A percentile compares a stretch with the other conserved stretches of the same genome.
Conservation (phyloP, 2,113 vertebrate species). For the Leptobrachium ailaonicum region DNA sequence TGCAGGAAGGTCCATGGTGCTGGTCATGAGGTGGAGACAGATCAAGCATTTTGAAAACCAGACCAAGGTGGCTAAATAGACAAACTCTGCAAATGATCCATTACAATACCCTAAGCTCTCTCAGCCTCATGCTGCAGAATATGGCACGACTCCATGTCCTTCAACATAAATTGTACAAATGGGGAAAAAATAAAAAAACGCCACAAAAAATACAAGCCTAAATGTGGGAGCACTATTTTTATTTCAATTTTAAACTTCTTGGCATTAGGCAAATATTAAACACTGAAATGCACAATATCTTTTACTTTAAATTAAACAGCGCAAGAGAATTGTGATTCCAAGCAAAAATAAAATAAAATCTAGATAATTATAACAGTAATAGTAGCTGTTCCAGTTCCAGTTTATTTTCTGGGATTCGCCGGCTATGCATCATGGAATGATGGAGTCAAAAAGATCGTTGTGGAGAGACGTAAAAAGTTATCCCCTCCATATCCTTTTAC, state of each 20-base stretch:
- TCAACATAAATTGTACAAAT: too few species aligned
- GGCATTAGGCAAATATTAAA: conserved; percentile 64
- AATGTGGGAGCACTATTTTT: too few species aligned
- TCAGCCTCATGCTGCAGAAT: too few species aligned
- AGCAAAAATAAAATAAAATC: conserved; percentile 22
- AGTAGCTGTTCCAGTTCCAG: conserved; percentile 36
- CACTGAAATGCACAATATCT: conserved; percentile 59
- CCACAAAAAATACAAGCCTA: too few species aligned
- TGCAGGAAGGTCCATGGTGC: too few species aligned
- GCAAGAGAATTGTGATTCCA: conserved; percentile 51
- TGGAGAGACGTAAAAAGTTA: conserved; percentile 55
- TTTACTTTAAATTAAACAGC: conserved; percentile 53
- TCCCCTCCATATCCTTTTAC: conserved; percentile 57
- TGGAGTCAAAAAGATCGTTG: conserved; percentile 42
- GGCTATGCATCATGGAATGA: background rate
- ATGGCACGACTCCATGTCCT: too few species aligned
- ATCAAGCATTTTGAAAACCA: too few species aligned
- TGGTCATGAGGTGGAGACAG: too few species aligned
- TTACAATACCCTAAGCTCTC: too few species aligned
- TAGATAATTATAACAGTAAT: conserved; percentile 45
- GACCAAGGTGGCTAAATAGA: too few species aligned
- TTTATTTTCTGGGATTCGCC: conserved; percentile 24
- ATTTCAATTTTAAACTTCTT: conserved; percentile 47
- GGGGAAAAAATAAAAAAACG: too few species aligned
- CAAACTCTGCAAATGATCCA: too few species aligned